Evolutionary conservation across 2,888 invertebrate genomes (phyloP).

Genomic region (Perithous albicinctus): DNA sequence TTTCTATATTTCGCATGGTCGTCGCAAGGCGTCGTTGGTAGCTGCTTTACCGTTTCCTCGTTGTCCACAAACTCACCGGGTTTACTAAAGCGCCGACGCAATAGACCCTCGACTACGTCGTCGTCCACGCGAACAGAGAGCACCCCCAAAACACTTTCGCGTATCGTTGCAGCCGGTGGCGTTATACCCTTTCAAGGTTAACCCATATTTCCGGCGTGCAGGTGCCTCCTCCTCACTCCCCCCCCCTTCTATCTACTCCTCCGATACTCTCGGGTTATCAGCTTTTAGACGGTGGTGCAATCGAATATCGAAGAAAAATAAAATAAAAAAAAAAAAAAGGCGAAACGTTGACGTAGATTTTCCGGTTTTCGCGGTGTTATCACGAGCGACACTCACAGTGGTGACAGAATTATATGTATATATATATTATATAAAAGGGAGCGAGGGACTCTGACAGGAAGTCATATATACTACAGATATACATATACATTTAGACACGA

Average conservation of each 20-base stretch:
- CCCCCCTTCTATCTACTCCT: not conserved
- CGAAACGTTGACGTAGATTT: not conserved
- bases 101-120: slow-evolving; percentile 37
- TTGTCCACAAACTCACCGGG: slow-evolving; percentile 29
- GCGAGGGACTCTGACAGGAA: not conserved
- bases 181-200: slow-evolving; percentile 81
- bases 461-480: not conserved
- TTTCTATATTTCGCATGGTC: slow-evolving; percentile 78
- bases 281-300: slow-evolving; percentile 22
- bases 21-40: slow-evolving; percentile 78
- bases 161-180: slow-evolving; percentile 80
- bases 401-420: slow-evolving; percentile 1
- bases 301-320: slow-evolving; percentile 5
- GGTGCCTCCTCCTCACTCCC: slow-evolving; percentile 57
- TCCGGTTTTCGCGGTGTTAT: not conserved
- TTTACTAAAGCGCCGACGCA: slow-evolving; percentile 58
- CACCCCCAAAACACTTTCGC: slow-evolving; percentile 83
- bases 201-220: slow-evolving; percentile 77
- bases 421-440: not conserved
- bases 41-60: slow-evolving; percentile 48
- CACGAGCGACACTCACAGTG: slow-evolving; percentile 18
- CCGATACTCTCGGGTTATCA: not conserved
- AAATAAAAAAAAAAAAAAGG: not conserved
- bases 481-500: slow-evolving; percentile 9
- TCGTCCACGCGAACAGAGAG: slow-evolving; percentile 35